These are phyloP conservation scores for Cepaea nemoralis DNA, from an alignment of 1,140 invertebrate genomes.

Conservation along the genomic window DNA sequence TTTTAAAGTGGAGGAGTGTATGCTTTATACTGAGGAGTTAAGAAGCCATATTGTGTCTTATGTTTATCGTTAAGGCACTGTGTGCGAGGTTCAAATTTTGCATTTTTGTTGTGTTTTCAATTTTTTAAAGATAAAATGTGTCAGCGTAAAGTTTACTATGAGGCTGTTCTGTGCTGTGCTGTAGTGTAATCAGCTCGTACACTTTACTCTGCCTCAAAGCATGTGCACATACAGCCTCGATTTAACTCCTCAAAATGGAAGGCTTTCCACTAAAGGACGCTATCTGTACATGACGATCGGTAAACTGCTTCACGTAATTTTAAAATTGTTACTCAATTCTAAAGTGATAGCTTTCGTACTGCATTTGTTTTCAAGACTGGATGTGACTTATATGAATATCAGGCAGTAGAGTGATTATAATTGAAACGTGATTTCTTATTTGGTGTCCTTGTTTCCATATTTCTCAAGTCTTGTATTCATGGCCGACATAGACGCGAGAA, in stretches of 20 bases:
- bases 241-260: not conserved
- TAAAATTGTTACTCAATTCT: not conserved
- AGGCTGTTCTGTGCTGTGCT: constrained; percentile 28
- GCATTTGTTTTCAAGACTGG: not conserved
- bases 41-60: not conserved
- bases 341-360: not conserved
- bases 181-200: constrained; percentile 17
- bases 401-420: not conserved
- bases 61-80: not conserved
- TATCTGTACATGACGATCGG: too few relatives aligned
- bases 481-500: not conserved
- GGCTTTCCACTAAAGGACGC: too few relatives aligned
- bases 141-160: constrained; percentile 23
- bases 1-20: not conserved
- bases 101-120: not conserved
- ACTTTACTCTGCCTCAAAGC: not conserved
- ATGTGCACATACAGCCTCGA: not conserved
- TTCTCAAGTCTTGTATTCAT: not conserved
- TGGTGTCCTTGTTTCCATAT: not conserved
- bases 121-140: constrained; percentile 1
- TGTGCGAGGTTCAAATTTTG: too few relatives aligned
- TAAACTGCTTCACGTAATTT: too few relatives aligned
- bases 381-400: not conserved
- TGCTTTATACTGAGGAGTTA: not conserved
- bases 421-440: constrained; percentile 6